These are phyloP conservation scores for Drosophila sordidapex DNA, from an alignment of 2,888 invertebrate species.

Conservation along the genomic window DNA sequence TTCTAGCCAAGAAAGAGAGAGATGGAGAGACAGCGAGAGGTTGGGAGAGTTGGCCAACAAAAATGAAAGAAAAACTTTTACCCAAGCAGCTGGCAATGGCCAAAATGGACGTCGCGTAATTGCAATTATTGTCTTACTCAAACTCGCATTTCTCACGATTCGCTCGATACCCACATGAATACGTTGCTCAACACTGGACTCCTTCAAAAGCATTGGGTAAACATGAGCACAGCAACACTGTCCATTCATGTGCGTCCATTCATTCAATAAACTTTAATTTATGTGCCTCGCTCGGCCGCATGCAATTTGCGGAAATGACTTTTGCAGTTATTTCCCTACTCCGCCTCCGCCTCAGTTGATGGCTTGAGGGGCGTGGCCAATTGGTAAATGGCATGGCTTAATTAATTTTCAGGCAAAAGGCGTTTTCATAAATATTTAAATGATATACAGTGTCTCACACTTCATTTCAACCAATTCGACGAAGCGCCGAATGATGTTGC, in stretches of 20 bases:
- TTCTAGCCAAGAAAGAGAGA: conserved; percentile 19
- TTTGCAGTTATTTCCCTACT: conserved; percentile 51
- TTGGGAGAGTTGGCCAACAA: background rate
- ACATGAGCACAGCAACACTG: background rate
- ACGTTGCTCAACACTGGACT: conserved; percentile 17
- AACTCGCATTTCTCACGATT: conserved; percentile 54
- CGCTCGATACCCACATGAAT: background rate
- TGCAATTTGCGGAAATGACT: conserved; percentile 77
- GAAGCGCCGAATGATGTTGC: too few relatives aligned
- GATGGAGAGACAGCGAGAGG: background rate
- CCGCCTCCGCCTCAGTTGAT: background rate
- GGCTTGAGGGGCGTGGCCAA: conserved; percentile 43
- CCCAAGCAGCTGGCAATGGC: conserved; percentile 49
- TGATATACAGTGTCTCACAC: conserved; percentile 8
- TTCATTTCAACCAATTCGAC: too few relatives aligned
- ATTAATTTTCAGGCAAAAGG: conserved; percentile 63
- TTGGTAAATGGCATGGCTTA: conserved; percentile 63
- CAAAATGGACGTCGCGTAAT: conserved; percentile 63
- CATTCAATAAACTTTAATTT: conserved; percentile 70
- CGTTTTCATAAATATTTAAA: conserved; percentile 68
- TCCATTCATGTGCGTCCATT: conserved; percentile 19
- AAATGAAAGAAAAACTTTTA: conserved; percentile 21
- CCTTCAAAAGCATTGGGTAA: background rate
- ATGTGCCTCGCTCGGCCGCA: conserved; percentile 47
- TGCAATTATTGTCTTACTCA: conserved; percentile 74